Evolutionary conservation across 2,888 invertebrate species (phyloP).

Genomic region (Strigamia crassipes): DNA sequence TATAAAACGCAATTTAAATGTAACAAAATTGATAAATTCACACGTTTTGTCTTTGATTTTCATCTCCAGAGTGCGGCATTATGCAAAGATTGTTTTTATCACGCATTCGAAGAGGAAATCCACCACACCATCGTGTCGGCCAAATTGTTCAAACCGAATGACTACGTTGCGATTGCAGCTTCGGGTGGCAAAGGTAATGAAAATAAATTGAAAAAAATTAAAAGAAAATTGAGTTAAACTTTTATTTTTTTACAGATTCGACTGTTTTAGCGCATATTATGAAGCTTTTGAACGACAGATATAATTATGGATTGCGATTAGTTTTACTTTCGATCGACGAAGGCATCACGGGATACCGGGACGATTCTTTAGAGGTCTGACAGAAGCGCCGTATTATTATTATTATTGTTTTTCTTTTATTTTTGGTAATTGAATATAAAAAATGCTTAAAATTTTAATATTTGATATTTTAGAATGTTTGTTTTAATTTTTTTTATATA

Average conservation of each 20-base stretch:
- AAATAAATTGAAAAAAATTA: not conserved
- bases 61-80: constrained; percentile 72
- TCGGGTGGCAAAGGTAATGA: constrained; percentile 62
- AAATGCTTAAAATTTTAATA: no score
- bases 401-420: no score
- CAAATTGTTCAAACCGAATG: constrained; percentile 78
- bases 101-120: constrained; percentile 91
- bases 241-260: constrained; percentile 74
- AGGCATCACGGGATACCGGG: constrained; percentile 82
- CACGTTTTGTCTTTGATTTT: not conserved
- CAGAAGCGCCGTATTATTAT: not conserved
- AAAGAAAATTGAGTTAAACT: not conserved
- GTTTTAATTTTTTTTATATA: not conserved
- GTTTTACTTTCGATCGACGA: constrained; percentile 95
- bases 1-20: not conserved
- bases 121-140: constrained; percentile 85
- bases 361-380: constrained; percentile 62
- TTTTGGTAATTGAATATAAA: no score
- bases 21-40: not conserved
- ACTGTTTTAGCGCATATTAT: constrained; percentile 94
- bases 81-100: constrained; percentile 93
- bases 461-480: no score
- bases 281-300: constrained; percentile 85
- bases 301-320: constrained; percentile 87
- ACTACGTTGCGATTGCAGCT: constrained; percentile 90